Evolutionary conservation across 53 echinoderm and acorn worm species (phyloP).

Genomic region (Patiria pectinifera): DNA sequence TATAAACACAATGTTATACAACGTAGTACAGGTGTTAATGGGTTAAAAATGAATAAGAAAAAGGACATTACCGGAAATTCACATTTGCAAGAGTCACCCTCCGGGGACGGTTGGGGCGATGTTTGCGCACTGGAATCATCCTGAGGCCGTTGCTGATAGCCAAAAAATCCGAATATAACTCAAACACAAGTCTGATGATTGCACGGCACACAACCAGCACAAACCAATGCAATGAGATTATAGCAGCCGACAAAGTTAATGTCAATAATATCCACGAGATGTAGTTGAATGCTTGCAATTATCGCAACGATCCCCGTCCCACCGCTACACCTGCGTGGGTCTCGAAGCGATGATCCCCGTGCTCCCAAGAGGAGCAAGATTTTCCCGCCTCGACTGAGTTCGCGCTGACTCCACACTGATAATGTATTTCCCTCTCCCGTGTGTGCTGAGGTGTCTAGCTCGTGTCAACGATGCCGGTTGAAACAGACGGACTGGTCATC

Average conservation of each 20-base stretch:
- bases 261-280: not conserved
- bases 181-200: not conserved
- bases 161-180: not conserved
- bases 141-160: not conserved
- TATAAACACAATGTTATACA: too few relatives aligned
- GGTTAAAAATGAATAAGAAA: constrained; percentile 10
- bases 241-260: too few relatives aligned
- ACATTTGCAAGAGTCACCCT: constrained; percentile 93
- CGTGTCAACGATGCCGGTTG: not conserved
- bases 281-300: not conserved
- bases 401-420: not conserved
- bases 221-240: too few relatives aligned
- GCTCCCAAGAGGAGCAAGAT: not conserved
- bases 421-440: not conserved
- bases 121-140: constrained; percentile 76
- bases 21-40: not conserved
- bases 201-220: not conserved
- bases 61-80: constrained; percentile 83
- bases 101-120: constrained; percentile 80
- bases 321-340: not conserved
- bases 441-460: not conserved
- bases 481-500: not conserved
- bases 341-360: not conserved
- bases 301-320: not conserved
- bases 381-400: not conserved